Evolutionary conservation across 2,888 invertebrate genomes (phyloP).

Genomic region (Dinocampus coccinellae): DNA sequence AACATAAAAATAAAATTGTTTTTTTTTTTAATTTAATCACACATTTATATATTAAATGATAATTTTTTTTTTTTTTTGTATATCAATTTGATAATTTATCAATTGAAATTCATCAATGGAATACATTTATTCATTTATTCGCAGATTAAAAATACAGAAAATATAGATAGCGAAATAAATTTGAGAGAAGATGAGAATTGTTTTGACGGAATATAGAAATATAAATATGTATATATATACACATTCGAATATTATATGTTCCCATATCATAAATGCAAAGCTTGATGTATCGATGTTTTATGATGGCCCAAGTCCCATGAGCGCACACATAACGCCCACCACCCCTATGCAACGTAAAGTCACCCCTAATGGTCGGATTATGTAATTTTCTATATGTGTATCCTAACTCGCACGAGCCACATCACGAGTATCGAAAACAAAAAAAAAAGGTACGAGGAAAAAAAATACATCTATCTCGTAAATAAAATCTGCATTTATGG

Average conservation of each 20-base stretch:
- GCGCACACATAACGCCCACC: constrained; percentile 66
- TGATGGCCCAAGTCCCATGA: constrained; percentile 54
- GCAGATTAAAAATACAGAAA: too few relatives aligned
- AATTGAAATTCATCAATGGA: too few relatives aligned
- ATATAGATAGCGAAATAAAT: too few relatives aligned
- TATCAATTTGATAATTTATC: too few relatives aligned
- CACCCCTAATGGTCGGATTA: constrained; percentile 67
- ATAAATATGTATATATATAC: too few relatives aligned
- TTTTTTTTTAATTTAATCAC: too few relatives aligned
- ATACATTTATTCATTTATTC: too few relatives aligned
- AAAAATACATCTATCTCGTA: constrained; percentile 1
- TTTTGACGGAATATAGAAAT: too few relatives aligned
- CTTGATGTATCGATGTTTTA: constrained; percentile 69
- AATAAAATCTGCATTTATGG: constrained; percentile 34
- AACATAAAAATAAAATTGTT: too few relatives aligned
- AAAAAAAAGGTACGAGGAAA: not conserved
- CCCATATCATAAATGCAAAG: constrained; percentile 69
- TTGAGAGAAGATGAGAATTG: too few relatives aligned
- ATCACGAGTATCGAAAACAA: not conserved
- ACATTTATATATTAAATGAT: too few relatives aligned
- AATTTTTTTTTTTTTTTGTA: too few relatives aligned
- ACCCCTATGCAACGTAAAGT: constrained; percentile 53
- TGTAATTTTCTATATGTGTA: constrained; percentile 44
- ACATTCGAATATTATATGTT: constrained; percentile 45
- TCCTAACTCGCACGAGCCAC: constrained; percentile 11